A percentile compares a stretch with the other conserved stretches of the same genome.
Conservation (phyloP, 2,888 invertebrate genomes). For the Carpatolechia fugitivella region DNA sequence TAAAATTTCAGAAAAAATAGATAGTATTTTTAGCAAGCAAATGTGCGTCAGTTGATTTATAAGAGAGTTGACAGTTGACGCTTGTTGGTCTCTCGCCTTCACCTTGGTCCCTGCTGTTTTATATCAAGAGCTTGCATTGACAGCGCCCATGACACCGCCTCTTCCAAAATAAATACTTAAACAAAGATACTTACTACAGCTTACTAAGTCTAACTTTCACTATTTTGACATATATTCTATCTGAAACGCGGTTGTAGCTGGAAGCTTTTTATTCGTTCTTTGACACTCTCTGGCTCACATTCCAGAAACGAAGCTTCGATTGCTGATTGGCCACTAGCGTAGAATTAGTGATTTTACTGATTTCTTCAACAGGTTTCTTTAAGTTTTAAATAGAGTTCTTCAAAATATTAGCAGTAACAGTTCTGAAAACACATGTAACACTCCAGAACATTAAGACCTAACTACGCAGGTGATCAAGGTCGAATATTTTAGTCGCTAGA, state of each 20-base stretch:
- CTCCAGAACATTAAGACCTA: conserved; percentile 34
- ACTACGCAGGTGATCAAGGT: conserved; percentile 45
- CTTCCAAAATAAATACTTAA: conserved; percentile 65
- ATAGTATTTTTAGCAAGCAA: conserved; percentile 30
- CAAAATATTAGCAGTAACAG: no score
- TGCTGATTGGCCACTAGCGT: no score
- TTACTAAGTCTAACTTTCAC: conserved; percentile 32
- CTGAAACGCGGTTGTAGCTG: background rate
- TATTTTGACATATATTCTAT: background rate
- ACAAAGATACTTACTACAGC: conserved; percentile 57
- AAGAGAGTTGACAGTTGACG: conserved; percentile 58
- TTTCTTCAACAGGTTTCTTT: background rate
- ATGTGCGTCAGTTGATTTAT: conserved; percentile 60
- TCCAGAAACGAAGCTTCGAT: conserved; percentile 10
- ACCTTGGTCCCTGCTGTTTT: conserved; percentile 69
- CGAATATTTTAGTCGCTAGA: conserved; percentile 15
- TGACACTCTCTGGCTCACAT: conserved; percentile 30
- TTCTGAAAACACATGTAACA: no score
- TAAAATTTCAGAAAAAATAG: background rate
- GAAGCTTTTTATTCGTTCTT: background rate
- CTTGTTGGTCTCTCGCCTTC: conserved; percentile 59
- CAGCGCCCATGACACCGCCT: conserved; percentile 64
- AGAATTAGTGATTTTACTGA: background rate
- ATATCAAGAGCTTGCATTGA: conserved; percentile 61
- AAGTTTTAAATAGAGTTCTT: no score